Conservation (phyloP, 1,140 invertebrate species). For the Asbolus verrucosus region DNA sequence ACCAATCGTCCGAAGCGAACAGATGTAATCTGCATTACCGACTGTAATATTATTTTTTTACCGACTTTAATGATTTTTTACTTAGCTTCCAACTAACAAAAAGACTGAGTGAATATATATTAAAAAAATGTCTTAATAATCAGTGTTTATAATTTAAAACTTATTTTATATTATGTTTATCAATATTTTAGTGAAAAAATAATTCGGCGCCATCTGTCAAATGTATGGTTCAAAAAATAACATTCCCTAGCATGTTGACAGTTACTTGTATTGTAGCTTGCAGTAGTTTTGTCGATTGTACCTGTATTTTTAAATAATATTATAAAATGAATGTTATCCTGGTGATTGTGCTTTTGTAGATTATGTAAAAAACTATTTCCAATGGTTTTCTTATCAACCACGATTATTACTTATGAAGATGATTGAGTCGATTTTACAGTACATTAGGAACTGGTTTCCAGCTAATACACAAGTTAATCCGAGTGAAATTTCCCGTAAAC, state of each 20-base stretch:
- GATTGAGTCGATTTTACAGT: constrained; percentile 25
- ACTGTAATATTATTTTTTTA: background rate
- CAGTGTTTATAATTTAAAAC: no score
- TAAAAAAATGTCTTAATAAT: no score
- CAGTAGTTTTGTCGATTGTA: no score
- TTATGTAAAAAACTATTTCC: background rate
- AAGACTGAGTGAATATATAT: no score
- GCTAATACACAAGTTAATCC: background rate
- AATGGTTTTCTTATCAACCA: background rate
- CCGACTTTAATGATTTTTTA: no score
- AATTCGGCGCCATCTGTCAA: background rate
- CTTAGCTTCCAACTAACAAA: no score
- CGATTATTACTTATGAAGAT: background rate
- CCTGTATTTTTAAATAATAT: no score
- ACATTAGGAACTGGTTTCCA: constrained; percentile 16
- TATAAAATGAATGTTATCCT: no score
- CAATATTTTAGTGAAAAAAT: background rate
- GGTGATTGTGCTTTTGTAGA: no score
- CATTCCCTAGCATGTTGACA: no score
- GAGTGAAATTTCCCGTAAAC: constrained; percentile 6
- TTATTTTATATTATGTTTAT: background rate
- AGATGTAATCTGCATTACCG: constrained; percentile 13
- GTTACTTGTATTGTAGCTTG: no score
- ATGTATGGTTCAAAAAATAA: background rate
- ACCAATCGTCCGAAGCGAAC: constrained; percentile 1